A percentile compares a stretch with the other conserved stretches of the same genome.
These are phyloP conservation scores for Apodemus agrarius DNA, from an alignment of 2,797 vertebrate species.

Conservation along the genomic window DNA sequence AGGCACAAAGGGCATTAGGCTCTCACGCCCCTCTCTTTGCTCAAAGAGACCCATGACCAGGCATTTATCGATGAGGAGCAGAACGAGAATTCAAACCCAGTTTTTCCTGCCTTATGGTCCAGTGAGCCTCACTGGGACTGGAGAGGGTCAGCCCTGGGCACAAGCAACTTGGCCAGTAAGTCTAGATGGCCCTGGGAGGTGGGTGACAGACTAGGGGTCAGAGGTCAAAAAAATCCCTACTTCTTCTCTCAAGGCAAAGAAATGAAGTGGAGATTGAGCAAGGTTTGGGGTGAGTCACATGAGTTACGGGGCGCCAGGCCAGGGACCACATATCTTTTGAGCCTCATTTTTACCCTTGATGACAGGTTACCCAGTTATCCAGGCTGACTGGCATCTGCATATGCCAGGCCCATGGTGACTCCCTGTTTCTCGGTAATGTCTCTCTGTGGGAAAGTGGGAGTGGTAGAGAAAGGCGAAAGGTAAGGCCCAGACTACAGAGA, in stretches of 20 bases:
- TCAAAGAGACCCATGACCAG: background rate
- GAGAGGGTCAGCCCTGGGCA: background rate
- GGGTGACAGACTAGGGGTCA: background rate
- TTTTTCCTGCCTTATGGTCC: background rate
- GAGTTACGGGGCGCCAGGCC: background rate
- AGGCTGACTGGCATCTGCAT: background rate
- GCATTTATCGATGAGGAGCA: background rate
- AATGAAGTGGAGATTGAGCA: background rate
- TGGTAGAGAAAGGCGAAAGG: background rate
- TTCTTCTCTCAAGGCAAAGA: background rate
- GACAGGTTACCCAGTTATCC: background rate
- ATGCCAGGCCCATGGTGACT: background rate
- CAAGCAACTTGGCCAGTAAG: background rate
- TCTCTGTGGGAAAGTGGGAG: background rate
- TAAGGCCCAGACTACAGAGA: background rate
- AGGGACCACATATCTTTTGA: background rate
- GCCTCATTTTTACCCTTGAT: conserved; percentile 23
- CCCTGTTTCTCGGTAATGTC: background rate
- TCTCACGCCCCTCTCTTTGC: background rate
- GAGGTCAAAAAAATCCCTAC: background rate
- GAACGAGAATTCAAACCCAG: background rate
- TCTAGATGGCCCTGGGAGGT: background rate
- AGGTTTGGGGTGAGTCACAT: background rate
- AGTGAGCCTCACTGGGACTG: background rate
- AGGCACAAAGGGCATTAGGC: background rate